Evolutionary conservation across 2,888 invertebrate species (phyloP).

Genomic region (Ichneumon xanthorius): DNA sequence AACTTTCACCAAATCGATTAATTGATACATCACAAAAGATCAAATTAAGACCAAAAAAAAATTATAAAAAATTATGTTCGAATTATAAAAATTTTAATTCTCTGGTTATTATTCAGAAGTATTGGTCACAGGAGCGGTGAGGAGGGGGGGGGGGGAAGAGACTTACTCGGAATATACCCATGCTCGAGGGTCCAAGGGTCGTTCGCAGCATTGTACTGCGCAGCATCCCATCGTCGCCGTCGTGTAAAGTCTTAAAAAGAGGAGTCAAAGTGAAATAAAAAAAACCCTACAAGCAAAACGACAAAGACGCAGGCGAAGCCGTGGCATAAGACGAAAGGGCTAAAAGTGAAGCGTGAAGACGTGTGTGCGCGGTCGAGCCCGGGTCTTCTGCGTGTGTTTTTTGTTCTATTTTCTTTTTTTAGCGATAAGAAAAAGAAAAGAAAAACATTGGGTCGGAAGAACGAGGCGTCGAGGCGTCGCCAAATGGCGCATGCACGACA

Average conservation of each 20-base stretch:
- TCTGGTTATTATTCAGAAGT: constrained; percentile 27
- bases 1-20: neutral
- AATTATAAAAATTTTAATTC: neutral
- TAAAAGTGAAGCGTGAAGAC: constrained; percentile 17
- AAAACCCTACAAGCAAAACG: constrained; percentile 27
- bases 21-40: neutral
- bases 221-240: constrained; percentile 30
- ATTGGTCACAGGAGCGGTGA: neutral
- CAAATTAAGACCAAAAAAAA: neutral
- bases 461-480: constrained; percentile 7
- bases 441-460: neutral
- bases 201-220: constrained; percentile 69
- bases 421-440: neutral
- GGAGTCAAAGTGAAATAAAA: neutral
- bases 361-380: neutral
- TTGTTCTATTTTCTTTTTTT: neutral
- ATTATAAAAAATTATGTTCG: neutral
- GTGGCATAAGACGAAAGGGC: constrained; percentile 10
- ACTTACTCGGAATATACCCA: neutral
- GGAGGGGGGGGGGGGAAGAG: neutral
- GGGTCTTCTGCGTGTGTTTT: neutral
- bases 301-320: constrained; percentile 7
- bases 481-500: neutral
- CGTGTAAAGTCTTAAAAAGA: constrained; percentile 7
- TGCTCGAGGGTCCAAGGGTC: constrained; percentile 64